phyloP scores from a whole-genome alignment of 2,113 vertebrate species.

The Psittacula cyanocephala region DNA sequence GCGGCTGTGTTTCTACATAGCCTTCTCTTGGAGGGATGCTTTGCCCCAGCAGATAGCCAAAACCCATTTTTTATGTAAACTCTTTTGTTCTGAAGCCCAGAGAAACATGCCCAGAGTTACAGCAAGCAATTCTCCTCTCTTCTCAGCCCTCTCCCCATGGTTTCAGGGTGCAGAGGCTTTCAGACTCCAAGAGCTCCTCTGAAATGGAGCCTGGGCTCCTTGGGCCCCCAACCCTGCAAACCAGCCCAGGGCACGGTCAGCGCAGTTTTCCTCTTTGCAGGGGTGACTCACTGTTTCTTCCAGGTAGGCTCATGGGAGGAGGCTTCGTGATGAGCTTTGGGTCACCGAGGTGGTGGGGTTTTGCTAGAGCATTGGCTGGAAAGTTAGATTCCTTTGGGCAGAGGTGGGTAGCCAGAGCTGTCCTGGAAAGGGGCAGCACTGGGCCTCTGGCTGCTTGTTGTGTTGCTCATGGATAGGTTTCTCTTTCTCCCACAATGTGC shows the following conservation, averaged over 20 bases:
- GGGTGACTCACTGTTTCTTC: not conserved
- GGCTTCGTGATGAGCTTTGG: not conserved
- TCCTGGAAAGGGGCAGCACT: rapidly evolving
- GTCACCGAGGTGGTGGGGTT: rapidly evolving
- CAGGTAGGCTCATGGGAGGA: not conserved
- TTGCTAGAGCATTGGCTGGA: not conserved
- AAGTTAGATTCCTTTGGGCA: not conserved
- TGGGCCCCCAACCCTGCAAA: not conserved
- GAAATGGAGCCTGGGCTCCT: not conserved
- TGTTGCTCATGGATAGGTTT: not conserved
- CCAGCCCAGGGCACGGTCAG: not conserved
- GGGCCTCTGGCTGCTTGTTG: not conserved
- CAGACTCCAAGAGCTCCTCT: not conserved
- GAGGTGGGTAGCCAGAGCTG: not conserved
- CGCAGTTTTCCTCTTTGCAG: rapidly evolving
- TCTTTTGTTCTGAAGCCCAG: not conserved
- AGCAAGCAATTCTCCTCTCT: not conserved
- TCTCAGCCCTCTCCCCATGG: not conserved
- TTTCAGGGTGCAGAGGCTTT: not conserved
- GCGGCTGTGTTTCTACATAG: not conserved
- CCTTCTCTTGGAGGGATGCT: not conserved
- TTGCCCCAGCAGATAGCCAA: not conserved
- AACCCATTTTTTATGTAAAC: not conserved
- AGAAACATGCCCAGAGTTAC: not conserved
- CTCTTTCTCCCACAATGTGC: not conserved